Evolutionary conservation across 2,888 invertebrate genomes (phyloP), one percentile per base, ranked within the genome.

Genomic region (Euplagia quadripunctaria): DNA sequence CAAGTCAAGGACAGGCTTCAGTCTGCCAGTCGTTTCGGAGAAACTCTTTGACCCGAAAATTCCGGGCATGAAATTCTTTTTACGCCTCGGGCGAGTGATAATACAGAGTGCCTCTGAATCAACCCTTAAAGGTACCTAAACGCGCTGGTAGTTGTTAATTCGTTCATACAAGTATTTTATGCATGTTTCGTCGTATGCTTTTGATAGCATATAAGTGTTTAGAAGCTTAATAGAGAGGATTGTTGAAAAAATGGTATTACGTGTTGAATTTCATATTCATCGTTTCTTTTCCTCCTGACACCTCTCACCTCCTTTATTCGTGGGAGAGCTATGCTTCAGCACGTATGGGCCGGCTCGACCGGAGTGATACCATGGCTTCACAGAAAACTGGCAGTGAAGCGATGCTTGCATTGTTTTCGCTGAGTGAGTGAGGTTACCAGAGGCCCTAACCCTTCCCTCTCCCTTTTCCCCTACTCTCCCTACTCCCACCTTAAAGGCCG

Each of bases 181-280:
- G 43, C 42, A 51, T 64, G 58, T 74, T 73, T 64, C 16, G 20
- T 41, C 11, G 65, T 65, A 70, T 66, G 51, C 63, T 46, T 76
- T 67, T 64, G 46, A 64, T 16, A 14, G 7, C 31, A 61, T 14
- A 61, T 31, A 31, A 52, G 51, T 64, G 52, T 64, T 55, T 31
- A 43, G 6, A 31, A 20, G 11, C 9, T 46, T 52, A 41, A 41
- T 2, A 61, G 31, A 51, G 31, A 51, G 51, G n/a, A 68, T 68
- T 76, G 66, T 67, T 64, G 64, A 46, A 49, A 55, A 77, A 69
- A 74, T 77, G 75, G 49, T 79, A 66, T 75, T 68, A 68, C 43
- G 20, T 20, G 31, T 55, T 73, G 67, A 74, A 80, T 82, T 80
- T 83, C 76, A 82, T 82, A 64, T 72, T 16, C 75, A 80, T 84